phyloP scores from a whole-genome alignment of 2,888 invertebrate genomes.

The Taphrorychus bicolor region DNA sequence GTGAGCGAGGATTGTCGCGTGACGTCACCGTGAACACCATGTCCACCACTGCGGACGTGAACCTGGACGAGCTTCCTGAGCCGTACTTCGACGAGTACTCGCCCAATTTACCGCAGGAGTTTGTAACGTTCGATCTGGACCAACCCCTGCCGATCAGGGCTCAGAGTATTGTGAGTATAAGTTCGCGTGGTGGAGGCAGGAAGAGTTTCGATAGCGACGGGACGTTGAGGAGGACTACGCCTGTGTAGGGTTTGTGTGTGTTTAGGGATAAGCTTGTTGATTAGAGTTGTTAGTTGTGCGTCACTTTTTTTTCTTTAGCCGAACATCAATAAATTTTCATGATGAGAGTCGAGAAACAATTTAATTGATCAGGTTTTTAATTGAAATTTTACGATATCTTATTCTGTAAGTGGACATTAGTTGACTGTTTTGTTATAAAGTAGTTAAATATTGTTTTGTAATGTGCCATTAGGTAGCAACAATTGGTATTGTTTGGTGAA shows the following conservation, averaged over 20 bases:
- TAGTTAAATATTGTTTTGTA: no score
- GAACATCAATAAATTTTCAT: no score
- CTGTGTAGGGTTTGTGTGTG: slow-evolving; percentile 57
- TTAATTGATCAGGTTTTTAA: no score
- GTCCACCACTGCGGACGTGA: slow-evolving; percentile 64
- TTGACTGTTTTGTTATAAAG: no score
- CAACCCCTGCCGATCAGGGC: slow-evolving; percentile 60
- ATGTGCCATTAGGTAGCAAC: no score
- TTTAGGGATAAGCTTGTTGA: slow-evolving; percentile 15
- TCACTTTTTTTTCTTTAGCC: neutral
- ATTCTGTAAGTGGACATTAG: no score
- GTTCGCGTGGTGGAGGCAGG: slow-evolving; percentile 53
- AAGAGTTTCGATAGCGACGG: slow-evolving; percentile 61
- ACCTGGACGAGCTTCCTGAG: slow-evolving; percentile 58
- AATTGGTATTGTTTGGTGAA: no score
- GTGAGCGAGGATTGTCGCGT: slow-evolving; percentile 54
- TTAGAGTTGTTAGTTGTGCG: neutral
- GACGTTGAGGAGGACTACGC: slow-evolving; percentile 67
- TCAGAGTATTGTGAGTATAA: slow-evolving; percentile 55
- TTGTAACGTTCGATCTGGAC: slow-evolving; percentile 74
- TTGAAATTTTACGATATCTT: no score
- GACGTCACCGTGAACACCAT: slow-evolving; percentile 67
- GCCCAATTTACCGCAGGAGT: slow-evolving; percentile 67
- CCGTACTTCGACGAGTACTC: slow-evolving; percentile 63
- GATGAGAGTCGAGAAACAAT: no score